phyloP scores from a whole-genome alignment of 2,113 vertebrate genomes.

The Aplodontia rufa region DNA sequence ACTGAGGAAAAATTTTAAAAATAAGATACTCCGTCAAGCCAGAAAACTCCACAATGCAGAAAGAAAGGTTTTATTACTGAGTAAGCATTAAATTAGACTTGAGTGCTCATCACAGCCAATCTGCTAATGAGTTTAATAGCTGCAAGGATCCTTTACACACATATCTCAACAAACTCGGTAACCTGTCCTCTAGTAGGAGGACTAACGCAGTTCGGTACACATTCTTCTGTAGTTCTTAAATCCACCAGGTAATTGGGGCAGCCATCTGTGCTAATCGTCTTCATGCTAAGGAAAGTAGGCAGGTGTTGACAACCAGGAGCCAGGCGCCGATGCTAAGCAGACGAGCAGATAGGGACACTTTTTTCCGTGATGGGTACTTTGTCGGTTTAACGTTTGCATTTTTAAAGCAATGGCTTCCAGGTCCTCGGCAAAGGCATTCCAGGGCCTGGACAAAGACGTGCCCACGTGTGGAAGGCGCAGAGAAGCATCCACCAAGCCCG shows the following conservation, averaged over 20 bases:
- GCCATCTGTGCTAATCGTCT: not conserved
- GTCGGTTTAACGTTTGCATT: not conserved
- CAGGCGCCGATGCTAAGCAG: not conserved
- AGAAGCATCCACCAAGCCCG: not conserved
- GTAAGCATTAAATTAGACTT: not conserved
- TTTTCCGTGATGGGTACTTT: not conserved
- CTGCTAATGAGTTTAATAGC: not conserved
- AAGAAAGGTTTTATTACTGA: not conserved
- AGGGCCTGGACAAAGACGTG: not conserved
- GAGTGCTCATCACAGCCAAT: not conserved
- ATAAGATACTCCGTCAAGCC: not conserved
- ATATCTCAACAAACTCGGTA: not conserved
- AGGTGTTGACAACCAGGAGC: not conserved
- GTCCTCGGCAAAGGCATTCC: not conserved
- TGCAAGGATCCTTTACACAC: not conserved
- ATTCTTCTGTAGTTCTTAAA: not conserved
- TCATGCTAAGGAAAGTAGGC: not conserved
- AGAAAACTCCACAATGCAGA: constrained; percentile 8
- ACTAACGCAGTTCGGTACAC: not conserved
- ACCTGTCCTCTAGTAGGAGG: not conserved
- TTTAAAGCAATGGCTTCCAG: not conserved
- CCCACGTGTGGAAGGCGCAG: not conserved
- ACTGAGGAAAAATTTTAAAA: constrained; percentile 11
- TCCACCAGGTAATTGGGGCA: not conserved
- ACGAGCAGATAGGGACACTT: not conserved